Percentiles rank a stretch among this genome's conserved stretches.
Conservation (phyloP, 2,113 vertebrate genomes). For the Notechis scutatus region DNA sequence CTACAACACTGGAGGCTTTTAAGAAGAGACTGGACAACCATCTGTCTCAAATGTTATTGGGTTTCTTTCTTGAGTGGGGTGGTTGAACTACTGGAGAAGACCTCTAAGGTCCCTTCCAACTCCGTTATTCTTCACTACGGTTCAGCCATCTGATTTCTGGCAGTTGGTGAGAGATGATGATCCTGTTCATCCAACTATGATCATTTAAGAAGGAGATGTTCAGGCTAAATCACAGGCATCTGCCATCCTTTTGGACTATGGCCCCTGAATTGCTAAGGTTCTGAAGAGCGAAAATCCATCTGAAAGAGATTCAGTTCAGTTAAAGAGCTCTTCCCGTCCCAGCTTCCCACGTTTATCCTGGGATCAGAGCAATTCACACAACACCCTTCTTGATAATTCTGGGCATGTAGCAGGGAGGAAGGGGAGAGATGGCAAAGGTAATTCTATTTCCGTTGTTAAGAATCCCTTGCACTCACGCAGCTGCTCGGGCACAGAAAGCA, state of each 20-base stretch:
- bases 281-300: neutral
- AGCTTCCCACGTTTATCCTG: neutral
- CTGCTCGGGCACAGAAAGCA: constrained; percentile 11
- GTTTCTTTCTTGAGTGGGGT: too few species aligned
- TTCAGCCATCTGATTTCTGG: neutral
- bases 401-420: neutral
- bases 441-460: constrained; percentile 35
- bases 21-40: too few species aligned
- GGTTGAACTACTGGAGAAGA: neutral
- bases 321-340: neutral
- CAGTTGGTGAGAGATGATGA: neutral
- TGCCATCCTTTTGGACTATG: neutral
- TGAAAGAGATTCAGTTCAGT: neutral
- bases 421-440: neutral
- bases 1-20: too few species aligned
- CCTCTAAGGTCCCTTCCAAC: neutral
- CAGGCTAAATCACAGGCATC: neutral
- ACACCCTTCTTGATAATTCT: constrained; percentile 38
- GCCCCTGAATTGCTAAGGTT: neutral
- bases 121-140: neutral
- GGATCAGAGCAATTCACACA: neutral
- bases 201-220: neutral
- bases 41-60: too few species aligned
- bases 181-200: too few species aligned
- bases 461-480: constrained; percentile 16